Percentiles rank a stretch among this genome's conserved stretches.
Evolutionary conservation across 2,113 vertebrate species (phyloP).

Genomic region (Delphinapterus leucas): DNA sequence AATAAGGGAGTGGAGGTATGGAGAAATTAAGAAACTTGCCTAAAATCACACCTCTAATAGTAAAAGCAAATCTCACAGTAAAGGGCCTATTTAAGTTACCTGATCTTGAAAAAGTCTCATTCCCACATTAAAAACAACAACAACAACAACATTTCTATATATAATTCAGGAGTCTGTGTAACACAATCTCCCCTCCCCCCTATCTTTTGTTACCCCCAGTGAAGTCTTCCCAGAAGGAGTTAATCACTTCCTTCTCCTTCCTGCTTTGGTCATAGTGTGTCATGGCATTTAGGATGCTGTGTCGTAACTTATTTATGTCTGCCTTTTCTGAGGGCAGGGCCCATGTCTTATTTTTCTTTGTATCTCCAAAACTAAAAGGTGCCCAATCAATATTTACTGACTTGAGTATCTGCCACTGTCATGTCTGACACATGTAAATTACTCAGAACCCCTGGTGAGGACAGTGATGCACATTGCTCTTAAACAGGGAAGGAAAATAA

Average conservation of each 20-base stretch:
- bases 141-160: background rate
- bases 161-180: background rate
- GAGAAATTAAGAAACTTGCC: background rate
- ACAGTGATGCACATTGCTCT: background rate
- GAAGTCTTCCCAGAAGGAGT: constrained; percentile 16
- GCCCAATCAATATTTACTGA: background rate
- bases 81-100: background rate
- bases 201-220: background rate
- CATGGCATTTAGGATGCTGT: background rate
- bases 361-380: background rate
- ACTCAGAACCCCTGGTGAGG: background rate
- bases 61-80: background rate
- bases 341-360: background rate
- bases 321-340: background rate
- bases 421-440: background rate
- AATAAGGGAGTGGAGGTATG: background rate
- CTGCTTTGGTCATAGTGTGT: background rate
- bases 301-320: background rate
- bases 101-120: background rate
- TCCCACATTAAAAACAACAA: background rate
- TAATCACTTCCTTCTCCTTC: constrained; percentile 39
- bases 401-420: background rate
- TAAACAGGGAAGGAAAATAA: background rate
- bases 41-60: background rate
- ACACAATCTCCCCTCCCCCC: background rate